phyloP scores from a whole-genome alignment of 2,113 vertebrate species.

The Zosterops pallidus region DNA sequence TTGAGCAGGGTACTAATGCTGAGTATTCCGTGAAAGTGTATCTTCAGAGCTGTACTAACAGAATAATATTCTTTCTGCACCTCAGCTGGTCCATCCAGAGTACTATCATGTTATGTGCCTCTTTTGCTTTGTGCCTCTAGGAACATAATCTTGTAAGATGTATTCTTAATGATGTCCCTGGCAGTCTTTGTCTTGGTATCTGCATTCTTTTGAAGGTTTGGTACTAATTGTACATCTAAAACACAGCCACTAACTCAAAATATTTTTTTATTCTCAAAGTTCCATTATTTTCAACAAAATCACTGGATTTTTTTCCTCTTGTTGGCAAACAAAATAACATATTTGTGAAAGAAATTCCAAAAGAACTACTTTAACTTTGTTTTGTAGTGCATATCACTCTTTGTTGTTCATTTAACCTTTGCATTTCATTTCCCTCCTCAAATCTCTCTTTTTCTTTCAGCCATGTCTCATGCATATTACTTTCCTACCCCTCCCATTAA shows the following conservation, averaged over 20 bases:
- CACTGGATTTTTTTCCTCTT: not conserved
- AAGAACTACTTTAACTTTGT: not conserved
- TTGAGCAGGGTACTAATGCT: not conserved
- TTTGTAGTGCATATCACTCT: not conserved
- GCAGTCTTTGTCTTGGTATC: not conserved
- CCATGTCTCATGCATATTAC: not conserved
- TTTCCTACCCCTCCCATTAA: not conserved
- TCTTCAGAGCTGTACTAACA: not conserved
- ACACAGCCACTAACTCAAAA: not conserved
- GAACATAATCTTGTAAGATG: accelerated
- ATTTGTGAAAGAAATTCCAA: not conserved
- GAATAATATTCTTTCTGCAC: not conserved
- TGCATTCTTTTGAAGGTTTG: not conserved
- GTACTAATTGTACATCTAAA: not conserved
- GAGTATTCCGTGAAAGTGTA: not conserved
- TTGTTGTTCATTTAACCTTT: not conserved
- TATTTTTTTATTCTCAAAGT: not conserved
- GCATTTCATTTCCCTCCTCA: not conserved
- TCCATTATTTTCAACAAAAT: not conserved
- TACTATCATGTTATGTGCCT: not conserved
- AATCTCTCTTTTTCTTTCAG: not conserved
- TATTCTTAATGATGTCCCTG: not conserved
- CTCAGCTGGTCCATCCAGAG: not conserved
- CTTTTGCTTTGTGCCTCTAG: not conserved
- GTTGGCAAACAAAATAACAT: not conserved